Percentiles rank a stretch among this genome's conserved stretches.
Conservation (phyloP, 2,113 vertebrate genomes). For the Scomber scombrus region DNA sequence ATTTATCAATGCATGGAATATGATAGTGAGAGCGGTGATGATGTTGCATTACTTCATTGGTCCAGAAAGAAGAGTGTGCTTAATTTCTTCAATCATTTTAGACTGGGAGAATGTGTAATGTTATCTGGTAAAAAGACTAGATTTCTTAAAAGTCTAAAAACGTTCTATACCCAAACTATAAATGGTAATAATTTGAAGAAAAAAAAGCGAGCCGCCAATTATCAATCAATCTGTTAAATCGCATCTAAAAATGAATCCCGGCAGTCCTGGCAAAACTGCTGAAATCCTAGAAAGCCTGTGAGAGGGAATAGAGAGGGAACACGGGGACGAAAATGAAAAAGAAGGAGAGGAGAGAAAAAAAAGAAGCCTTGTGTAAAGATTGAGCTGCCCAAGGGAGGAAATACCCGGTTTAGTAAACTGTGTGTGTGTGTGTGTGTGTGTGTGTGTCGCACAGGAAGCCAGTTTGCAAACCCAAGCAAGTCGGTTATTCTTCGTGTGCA, state of each 20-base stretch:
- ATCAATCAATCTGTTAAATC: too few species aligned
- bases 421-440: conserved; percentile 46
- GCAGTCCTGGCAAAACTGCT: conserved; percentile 4
- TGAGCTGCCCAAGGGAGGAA: conserved; percentile 77
- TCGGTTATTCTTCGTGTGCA: conserved; percentile 20
- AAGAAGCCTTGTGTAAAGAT: conserved; percentile 71
- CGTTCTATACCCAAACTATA: not conserved
- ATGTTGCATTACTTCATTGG: too few species aligned
- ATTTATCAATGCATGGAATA: too few species aligned
- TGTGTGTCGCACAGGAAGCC: conserved; percentile 67
- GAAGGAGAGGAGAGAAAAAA: not conserved
- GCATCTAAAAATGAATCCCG: not conserved
- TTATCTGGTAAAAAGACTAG: too few species aligned
- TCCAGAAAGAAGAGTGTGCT: too few species aligned
- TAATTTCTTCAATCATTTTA: too few species aligned
- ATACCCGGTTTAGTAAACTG: conserved; percentile 77
- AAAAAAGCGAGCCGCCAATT: not conserved
- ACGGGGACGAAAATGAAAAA: conserved; percentile 18
- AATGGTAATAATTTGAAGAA: not conserved
- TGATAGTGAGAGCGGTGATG: too few species aligned
- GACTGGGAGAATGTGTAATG: too few species aligned
- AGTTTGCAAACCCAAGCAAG: conserved; percentile 28
- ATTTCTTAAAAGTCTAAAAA: not conserved
- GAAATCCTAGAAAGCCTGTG: conserved; percentile 57
- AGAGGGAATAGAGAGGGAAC: conserved; percentile 26